Evolutionary conservation across 2,113 vertebrate genomes (phyloP), one percentile per base, ranked within the genome.

Genomic region (Amphilophus citrinellus): DNA sequence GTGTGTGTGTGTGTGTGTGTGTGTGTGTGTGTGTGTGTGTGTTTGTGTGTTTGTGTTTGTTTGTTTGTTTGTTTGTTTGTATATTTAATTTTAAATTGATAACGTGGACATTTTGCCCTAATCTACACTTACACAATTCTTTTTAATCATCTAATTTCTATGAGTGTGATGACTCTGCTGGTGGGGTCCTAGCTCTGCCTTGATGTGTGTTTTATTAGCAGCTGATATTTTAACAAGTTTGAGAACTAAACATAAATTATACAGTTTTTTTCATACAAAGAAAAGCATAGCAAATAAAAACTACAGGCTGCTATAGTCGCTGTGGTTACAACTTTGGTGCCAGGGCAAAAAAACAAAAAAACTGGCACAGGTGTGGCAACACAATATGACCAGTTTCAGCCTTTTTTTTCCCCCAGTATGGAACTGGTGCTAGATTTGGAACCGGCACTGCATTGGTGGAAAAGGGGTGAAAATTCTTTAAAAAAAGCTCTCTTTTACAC

Each of bases 151-250:
- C 15, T 50, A 30, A 32, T 71, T 53, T 71, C 6, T 32, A 8
- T 50, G 44, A 71, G 24, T 24, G 50, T 17, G 30, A 24, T 50
- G 66, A 50, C 66, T 71, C 22, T 50, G 65, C 65, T 50, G 65
- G 65, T 71, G 22, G 15, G 50, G 42, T 18, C 42, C 47, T 30
- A 30, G 65, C 15, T 50, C 65, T 50, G 42, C 10, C 10, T 71
- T 71, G 66, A 71, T 71, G 9, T 71, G 44, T 71, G 14, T 71
- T 71, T 71, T 71, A 50, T 18, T 24, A 71, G 17, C 66, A 50
- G 66, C 42, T 22, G 27, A 50, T 50, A 71, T 71, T 71, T 50
- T 30, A 71, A 30, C 66, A 50, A 24, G 24, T 30, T 20, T 71
- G 66, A 24, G 15, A 71, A 50, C 65, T 68, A 66, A 68, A 50